phyloP scores from a whole-genome alignment of 2,113 vertebrate species.

The Thalassarche chlororhynchos region DNA sequence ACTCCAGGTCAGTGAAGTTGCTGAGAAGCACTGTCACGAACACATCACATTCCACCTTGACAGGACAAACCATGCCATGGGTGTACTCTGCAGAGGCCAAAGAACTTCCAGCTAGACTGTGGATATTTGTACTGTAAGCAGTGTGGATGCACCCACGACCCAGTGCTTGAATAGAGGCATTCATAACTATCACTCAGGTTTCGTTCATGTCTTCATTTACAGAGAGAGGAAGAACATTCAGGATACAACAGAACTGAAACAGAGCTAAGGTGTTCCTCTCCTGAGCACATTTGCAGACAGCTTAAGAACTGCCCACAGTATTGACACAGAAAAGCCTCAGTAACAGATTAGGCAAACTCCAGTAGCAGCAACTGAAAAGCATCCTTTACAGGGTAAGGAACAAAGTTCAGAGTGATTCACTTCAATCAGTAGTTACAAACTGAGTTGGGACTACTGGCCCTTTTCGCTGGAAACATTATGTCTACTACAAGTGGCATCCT shows the following conservation, averaged over 20 bases:
- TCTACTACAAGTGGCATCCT: not conserved
- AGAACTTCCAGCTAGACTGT: not conserved
- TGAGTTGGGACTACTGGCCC: not conserved
- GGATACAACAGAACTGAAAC: not conserved
- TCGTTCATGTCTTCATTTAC: not conserved
- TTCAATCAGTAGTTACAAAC: not conserved
- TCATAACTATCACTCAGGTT: not conserved
- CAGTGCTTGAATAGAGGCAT: not conserved
- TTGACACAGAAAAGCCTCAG: not conserved
- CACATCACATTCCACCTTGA: not conserved
- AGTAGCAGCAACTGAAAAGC: not conserved
- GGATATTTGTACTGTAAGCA: not conserved
- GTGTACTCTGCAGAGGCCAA: not conserved
- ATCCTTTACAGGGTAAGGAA: not conserved
- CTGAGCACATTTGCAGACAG: not conserved
- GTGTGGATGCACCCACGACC: not conserved
- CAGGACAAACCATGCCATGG: not conserved
- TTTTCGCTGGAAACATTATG: not conserved
- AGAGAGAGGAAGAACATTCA: not conserved
- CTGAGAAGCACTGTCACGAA: not conserved
- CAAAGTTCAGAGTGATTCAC: not conserved
- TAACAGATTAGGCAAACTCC: not conserved
- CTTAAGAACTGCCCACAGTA: not conserved
- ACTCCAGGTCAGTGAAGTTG: not conserved
- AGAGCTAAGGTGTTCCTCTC: not conserved